Base-by-base conservation (phyloP, 1,140 invertebrate species). In the Paraescarpia echinospica region DNA sequence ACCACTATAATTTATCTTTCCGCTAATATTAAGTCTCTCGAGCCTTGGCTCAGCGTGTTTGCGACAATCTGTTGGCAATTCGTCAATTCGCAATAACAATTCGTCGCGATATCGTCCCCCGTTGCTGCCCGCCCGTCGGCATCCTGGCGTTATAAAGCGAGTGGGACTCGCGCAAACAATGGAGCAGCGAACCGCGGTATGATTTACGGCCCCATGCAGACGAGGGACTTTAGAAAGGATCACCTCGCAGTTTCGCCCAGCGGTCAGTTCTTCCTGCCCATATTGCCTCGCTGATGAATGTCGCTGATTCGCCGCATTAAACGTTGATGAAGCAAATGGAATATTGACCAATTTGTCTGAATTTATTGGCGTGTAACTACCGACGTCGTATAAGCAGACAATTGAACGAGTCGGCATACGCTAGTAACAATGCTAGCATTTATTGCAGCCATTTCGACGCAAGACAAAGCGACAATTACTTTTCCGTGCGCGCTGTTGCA, bases 311-410 rank as follows among this genome's bases (percentile, higher is more conserved):
- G 59, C 59, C 59, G 59, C 59, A 77, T 77, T 77, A 77, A 77
- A 27, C 59, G 59, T 77, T 77, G 59, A 77, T 77, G 59, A 77
- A 77, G 59, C 59, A 77, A 77, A 77, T 77, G 59, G 59, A 77
- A 77, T 77, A 77, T 77, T 77, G 59, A 77, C 59, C 59, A 77
- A 77, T 77, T 77, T 77, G 59, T 77, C 59, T 77, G 59, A 77
- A 77, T 77, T 77, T 77, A 77, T 77, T 77, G 59, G 59, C 59
- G 59, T 77, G 59, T 77, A 77, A 77, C 59, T 77, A 77, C 59
- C 59, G 59, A 31, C 59, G 59, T 27, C 12, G 59, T 77, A 77
- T 27, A 77, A 6, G 22, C 59, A 77, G 59, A 77, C 59, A 77
- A 77, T 77, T 18, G 59, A 77, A 77, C 59, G 12, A 77, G 59